Base-by-base conservation (phyloP, 2,113 vertebrate species). In the Thermophis baileyi region DNA sequence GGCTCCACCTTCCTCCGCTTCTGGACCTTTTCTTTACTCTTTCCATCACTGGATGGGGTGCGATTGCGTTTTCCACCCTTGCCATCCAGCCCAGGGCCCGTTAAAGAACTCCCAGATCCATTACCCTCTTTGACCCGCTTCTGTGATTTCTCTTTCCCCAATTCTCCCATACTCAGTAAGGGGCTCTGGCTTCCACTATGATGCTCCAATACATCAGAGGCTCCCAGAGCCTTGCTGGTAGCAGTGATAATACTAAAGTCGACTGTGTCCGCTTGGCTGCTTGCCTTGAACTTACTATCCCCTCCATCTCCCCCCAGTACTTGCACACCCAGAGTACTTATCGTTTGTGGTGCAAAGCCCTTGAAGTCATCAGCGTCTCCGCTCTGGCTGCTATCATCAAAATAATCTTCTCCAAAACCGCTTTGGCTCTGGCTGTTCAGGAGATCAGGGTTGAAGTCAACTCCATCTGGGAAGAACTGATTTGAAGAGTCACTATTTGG, bases 301-400 rank as follows among this genome's bases (percentile, higher is more conserved):
- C 96, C 97, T 87, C 96, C 97, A 10, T 98, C 98, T 54, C 95
- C 94, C 95, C 97, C 97, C 94, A 98, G 95, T 55, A 98, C 96
- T 57, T 98, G 98, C 96, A 98, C 97, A 49, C 97, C 98, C 93
- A 98, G 92, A 93, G 97, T 97, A 89, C 95, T 97, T 47, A 98
- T 94, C 91, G 97, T 96, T 98, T 95, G 99, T 97, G 96, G 98
- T 92, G 98, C 97, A 88, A 99, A 99, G 69, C 98, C 98, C 96
- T 99, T 99, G 92, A 99, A 98, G 90, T 99, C 98, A 74, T 99
- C 99, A 2, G 99, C 97, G 96, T 99, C 99, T 92, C 98, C 98
- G 74, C 99, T 99, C 95, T 99, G 98, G 93, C 99, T 99, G 95
- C 99, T 99, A 97, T 99, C 99, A 85, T 99, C 99, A 95, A 99